A percentile compares a stretch with the other conserved stretches of the same genome.
phyloP scores from a whole-genome alignment of 1,140 invertebrate species.

The Megathymus violae region DNA sequence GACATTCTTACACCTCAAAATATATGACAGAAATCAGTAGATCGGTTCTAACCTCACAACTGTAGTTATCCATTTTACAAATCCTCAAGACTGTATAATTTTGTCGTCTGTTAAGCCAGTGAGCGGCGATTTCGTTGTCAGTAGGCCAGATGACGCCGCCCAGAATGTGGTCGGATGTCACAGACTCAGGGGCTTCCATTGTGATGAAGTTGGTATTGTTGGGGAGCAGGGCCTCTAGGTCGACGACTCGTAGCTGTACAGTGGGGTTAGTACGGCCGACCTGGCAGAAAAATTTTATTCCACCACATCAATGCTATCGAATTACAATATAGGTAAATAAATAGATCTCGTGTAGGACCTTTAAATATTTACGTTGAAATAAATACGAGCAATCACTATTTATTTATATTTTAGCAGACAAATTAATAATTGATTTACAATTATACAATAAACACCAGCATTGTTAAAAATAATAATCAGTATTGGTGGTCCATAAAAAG shows the following conservation, averaged over 20 bases:
- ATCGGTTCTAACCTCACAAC: constrained; percentile 64
- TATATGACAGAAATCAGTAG: too few species aligned
- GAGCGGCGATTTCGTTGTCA: constrained; percentile 87
- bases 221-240: constrained; percentile 51
- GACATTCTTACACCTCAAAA: too few species aligned
- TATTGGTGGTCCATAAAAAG: too few species aligned
- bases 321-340: too few species aligned
- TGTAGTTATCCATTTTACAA: constrained; percentile 58
- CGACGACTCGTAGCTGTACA: constrained; percentile 67
- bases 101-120: constrained; percentile 95
- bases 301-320: too few species aligned
- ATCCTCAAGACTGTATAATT: constrained; percentile 85
- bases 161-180: constrained; percentile 83
- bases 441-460: too few species aligned
- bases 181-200: constrained; percentile 74
- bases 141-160: constrained; percentile 91
- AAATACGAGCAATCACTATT: too few species aligned
- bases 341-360: too few species aligned
- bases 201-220: constrained; percentile 47
- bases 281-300: constrained; percentile 49
- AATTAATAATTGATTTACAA: too few species aligned
- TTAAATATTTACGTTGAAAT: too few species aligned
- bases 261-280: constrained; percentile 76
- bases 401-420: too few species aligned
- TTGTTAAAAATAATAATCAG: too few species aligned